These are phyloP conservation scores for Acrocyrtus sp. DNA, from an alignment of 2,888 invertebrate species.

Conservation along the genomic window DNA sequence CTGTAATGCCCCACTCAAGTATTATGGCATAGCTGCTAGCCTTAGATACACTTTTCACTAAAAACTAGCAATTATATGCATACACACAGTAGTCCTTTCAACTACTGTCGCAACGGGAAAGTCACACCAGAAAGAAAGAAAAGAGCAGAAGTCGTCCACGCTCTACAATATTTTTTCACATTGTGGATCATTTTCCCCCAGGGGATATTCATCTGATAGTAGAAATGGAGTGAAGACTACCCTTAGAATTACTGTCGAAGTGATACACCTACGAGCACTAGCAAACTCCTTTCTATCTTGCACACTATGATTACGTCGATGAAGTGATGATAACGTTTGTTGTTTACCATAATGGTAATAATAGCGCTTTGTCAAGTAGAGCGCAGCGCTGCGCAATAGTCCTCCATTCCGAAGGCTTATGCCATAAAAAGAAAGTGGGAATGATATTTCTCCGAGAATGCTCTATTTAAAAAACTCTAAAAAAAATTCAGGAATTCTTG, in stretches of 20 bases:
- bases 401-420: too few species aligned
- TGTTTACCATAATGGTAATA: neutral
- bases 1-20: too few species aligned
- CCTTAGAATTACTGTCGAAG: neutral
- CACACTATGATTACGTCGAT: neutral
- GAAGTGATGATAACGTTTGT: neutral
- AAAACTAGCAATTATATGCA: too few species aligned
- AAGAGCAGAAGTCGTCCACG: conserved; percentile 18
- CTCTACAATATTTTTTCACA: conserved; percentile 20
- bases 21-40: too few species aligned
- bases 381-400: too few species aligned
- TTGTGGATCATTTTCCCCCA: conserved; percentile 35
- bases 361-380: neutral
- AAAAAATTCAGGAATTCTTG: too few species aligned
- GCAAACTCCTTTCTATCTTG: neutral
- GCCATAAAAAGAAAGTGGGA: neutral
- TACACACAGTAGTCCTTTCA: too few species aligned
- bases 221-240: neutral
- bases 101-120: neutral
- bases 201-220: conserved; percentile 28
- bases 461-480: neutral
- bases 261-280: neutral
- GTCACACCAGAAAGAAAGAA: neutral
- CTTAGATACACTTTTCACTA: too few species aligned
- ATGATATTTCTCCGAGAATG: neutral